Conservation (phyloP, 23 tunicate species). For the Halocynthia roretzi region DNA sequence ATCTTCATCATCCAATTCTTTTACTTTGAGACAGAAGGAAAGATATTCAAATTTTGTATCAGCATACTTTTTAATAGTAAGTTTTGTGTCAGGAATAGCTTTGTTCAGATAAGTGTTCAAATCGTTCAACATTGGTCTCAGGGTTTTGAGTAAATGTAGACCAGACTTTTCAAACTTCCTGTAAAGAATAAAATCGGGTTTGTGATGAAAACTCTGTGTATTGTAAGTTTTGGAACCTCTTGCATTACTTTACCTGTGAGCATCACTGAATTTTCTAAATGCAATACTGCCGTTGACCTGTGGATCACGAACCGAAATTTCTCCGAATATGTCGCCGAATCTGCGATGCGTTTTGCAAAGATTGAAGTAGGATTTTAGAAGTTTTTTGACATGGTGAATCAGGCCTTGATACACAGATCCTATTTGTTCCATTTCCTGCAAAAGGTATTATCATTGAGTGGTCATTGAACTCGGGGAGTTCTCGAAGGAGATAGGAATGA, state of each 20-base stretch:
- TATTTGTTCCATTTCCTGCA: constrained; percentile 86
- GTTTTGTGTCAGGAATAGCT: constrained; percentile 91
- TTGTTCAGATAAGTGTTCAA: constrained; percentile 84
- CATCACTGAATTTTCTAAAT: constrained; percentile 64
- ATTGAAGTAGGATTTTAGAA: constrained; percentile 78
- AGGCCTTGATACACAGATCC: constrained; percentile 72
- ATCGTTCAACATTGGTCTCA: constrained; percentile 88
- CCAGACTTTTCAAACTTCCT: constrained; percentile 88
- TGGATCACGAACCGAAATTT: constrained; percentile 73
- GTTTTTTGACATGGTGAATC: constrained; percentile 80
- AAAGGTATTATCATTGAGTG: too few species aligned
- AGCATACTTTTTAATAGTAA: constrained; percentile 92
- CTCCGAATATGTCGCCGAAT: constrained; percentile 77
- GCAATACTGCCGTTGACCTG: constrained; percentile 54
- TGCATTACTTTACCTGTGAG: constrained; percentile 25
- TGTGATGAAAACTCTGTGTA: too few species aligned
- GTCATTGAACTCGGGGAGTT: too few species aligned
- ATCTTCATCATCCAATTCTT: constrained; percentile 99
- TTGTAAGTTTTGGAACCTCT: too few species aligned
- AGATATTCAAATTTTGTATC: constrained; percentile 96
- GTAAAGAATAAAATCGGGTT: too few species aligned
- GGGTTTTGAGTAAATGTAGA: constrained; percentile 56
- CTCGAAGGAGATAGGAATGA: too few species aligned
- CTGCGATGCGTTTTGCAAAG: constrained; percentile 77
- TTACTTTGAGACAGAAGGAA: constrained; percentile 87